Conservation (phyloP, 2,113 vertebrate species). For the Corythaeola cristata region DNA sequence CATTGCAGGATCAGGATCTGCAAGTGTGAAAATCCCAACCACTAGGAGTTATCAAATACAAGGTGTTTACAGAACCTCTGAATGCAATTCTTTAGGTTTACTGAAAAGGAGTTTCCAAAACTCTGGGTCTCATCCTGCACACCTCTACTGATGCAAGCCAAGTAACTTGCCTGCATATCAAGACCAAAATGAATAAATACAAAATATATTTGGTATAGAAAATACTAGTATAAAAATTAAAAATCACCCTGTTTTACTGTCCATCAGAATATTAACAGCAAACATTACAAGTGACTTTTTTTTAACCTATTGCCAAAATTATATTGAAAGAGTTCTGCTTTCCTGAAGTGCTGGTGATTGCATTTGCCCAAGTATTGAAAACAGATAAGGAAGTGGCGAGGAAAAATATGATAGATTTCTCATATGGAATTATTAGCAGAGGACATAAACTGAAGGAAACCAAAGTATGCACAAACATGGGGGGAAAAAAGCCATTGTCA, state of each 20-base stretch:
- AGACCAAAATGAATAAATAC: slow-evolving; percentile 51
- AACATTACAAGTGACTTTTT: slow-evolving; percentile 51
- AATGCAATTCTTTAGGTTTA: neutral
- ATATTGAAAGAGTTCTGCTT: slow-evolving; percentile 12
- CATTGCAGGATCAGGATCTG: neutral
- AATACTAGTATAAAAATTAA: slow-evolving; percentile 75
- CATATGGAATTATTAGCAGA: slow-evolving; percentile 28
- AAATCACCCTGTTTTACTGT: slow-evolving; percentile 72
- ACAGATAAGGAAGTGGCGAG: neutral
- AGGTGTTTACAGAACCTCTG: neutral
- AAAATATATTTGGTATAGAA: slow-evolving; percentile 73
- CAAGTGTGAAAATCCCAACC: neutral
- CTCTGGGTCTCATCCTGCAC: neutral
- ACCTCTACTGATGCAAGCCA: neutral
- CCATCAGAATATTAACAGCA: slow-evolving; percentile 70
- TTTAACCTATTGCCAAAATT: slow-evolving; percentile 56
- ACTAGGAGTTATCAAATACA: neutral
- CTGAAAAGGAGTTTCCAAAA: slow-evolving; percentile 40
- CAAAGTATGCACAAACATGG: neutral
- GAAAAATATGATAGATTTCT: neutral
- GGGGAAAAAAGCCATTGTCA: neutral
- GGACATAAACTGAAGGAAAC: neutral
- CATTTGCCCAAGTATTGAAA: slow-evolving; percentile 28
- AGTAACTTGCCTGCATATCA: neutral
- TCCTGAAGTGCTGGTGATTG: slow-evolving; percentile 75